Base-by-base conservation (phyloP, 1,140 invertebrate species). In the Alviniconcha marisindica region DNA sequence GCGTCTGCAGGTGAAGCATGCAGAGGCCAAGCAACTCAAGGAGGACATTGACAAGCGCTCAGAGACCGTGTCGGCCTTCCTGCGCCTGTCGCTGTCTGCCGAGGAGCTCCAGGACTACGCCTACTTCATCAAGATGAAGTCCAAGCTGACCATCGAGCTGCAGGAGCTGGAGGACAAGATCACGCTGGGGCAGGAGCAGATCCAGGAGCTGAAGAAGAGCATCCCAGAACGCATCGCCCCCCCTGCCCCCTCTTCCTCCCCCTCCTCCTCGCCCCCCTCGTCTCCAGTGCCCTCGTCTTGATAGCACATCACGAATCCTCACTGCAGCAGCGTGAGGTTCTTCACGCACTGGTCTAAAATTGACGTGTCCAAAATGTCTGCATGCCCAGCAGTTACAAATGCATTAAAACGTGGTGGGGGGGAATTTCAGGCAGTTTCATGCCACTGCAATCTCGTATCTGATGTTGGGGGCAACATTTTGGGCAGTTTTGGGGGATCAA, bases 61-160 rank as follows among this genome's bases (percentile, higher is more conserved):
- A 87, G 93, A 95, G n/a, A 95, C 95, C 90, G 96, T 98, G 18
- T 95, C 96, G 12, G 94, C 94, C 44, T 95, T 97, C 82, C 94
- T 98, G 66, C 94, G 95, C 78, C 96, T 96, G 91, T 96, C 96
- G 92, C 94, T 98, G 80, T 95, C 94, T 82, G 94, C 95, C 24
- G 95, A 96, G 76, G 95, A 97, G 88, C 96, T 95, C 91, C 95
- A 95, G 36, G 96, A 97, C 88, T 98, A 97, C 90, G 96, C 96
- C 87, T 96, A 97, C 91, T 98, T 97, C 92, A 96, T 97, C 87
- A 96, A 96, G 89, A 97, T 97, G 96, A 98, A 97, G 94, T 96
- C 96, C n/a, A 97, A 97, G 93, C 93, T 98, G 71, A 96, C 97
- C 86, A 96, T 97, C 91, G 97, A 97, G 91, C 95, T 96, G 80